Percentiles rank a stretch among this genome's conserved stretches.
Conservation (phyloP, 1,140 invertebrate species). For the Cydia amplana region DNA sequence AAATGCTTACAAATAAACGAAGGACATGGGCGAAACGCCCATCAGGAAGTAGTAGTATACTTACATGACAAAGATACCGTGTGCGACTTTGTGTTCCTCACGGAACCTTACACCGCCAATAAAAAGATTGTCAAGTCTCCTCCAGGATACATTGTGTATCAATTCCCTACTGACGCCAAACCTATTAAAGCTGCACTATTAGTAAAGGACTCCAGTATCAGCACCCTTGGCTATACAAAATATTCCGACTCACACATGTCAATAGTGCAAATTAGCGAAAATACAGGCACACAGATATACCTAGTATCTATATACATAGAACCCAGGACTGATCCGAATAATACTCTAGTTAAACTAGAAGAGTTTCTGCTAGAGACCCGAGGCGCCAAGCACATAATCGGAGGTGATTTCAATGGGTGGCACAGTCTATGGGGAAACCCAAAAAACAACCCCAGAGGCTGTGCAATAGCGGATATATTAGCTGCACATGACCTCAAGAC, state of each 20-base stretch:
- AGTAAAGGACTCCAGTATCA: too few relatives aligned
- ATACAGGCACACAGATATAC: background rate
- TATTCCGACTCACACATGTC: background rate
- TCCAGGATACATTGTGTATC: too few relatives aligned
- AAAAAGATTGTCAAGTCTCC: too few relatives aligned
- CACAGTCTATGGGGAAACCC: background rate
- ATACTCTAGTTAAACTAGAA: background rate
- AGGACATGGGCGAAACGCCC: too few relatives aligned
- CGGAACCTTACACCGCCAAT: too few relatives aligned
- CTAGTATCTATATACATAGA: background rate
- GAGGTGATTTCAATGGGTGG: background rate
- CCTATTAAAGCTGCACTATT: too few relatives aligned
- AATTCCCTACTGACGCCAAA: too few relatives aligned
- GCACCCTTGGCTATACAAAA: too few relatives aligned
- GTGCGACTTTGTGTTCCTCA: too few relatives aligned
- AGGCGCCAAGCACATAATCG: background rate
- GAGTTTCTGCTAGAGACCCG: background rate
- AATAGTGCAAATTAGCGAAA: background rate
- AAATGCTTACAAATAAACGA: conserved; percentile 21
- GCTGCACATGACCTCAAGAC: conserved; percentile 36
- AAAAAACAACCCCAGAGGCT: conserved; percentile 33
- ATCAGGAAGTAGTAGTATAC: too few relatives aligned
- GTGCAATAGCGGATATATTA: conserved; percentile 18
- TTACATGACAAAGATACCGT: too few relatives aligned
- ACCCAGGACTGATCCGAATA: background rate